phyloP scores from a whole-genome alignment of 2,888 invertebrate species.

The Alsophila aescularia region DNA sequence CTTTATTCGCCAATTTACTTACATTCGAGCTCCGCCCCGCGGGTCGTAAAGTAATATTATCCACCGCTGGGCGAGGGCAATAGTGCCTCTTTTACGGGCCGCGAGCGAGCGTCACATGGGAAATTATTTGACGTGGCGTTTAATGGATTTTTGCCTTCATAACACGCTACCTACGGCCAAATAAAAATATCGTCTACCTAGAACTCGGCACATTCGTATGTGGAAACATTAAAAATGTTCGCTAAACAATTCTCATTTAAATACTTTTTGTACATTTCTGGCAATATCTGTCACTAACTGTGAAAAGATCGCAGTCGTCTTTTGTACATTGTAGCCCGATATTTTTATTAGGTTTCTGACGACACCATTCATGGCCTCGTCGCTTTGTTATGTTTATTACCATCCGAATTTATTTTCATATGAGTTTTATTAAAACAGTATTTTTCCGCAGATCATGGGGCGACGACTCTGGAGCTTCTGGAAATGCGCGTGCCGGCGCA shows the following conservation, averaged over 20 bases:
- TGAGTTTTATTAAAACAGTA: neutral
- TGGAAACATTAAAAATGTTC: slow-evolving; percentile 43
- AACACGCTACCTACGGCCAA: slow-evolving; percentile 80
- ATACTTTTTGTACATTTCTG: slow-evolving; percentile 20
- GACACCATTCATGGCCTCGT: slow-evolving; percentile 26
- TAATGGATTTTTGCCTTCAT: slow-evolving; percentile 85
- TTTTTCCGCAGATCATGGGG: slow-evolving; percentile 59
- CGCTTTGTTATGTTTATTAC: slow-evolving; percentile 35
- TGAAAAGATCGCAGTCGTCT: slow-evolving; percentile 30
- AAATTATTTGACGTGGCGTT: slow-evolving; percentile 84
- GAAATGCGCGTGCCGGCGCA: slow-evolving; percentile 93
- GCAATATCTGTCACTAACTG: slow-evolving; percentile 21
- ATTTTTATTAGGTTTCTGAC: slow-evolving; percentile 38
- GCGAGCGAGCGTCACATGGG: slow-evolving; percentile 83
- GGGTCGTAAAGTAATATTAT: slow-evolving; percentile 83
- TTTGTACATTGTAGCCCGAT: slow-evolving; percentile 31
- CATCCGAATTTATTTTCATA: slow-evolving; percentile 8
- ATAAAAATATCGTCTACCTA: slow-evolving; percentile 70
- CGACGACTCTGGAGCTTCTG: slow-evolving; percentile 86
- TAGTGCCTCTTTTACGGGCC: slow-evolving; percentile 84
- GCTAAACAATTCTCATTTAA: slow-evolving; percentile 26
- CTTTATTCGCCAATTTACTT: slow-evolving; percentile 83
- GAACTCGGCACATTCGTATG: slow-evolving; percentile 49
- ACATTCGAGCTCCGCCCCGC: slow-evolving; percentile 76
- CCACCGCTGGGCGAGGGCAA: slow-evolving; percentile 79